Evolutionary conservation across 1,140 invertebrate species (phyloP).

Genomic region (Magallana ariakensis): DNA sequence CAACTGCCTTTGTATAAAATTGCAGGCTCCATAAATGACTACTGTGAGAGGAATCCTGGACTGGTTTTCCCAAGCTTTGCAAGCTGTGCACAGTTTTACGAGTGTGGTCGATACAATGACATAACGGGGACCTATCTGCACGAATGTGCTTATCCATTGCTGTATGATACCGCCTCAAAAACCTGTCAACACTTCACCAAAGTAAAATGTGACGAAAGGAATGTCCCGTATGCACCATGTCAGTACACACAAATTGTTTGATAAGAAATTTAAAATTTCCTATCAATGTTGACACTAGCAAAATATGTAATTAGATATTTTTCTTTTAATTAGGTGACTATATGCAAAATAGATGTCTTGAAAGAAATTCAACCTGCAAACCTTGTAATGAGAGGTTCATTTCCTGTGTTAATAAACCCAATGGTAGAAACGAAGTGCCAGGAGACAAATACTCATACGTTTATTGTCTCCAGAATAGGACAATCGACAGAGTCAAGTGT

Average conservation of each 20-base stretch:
- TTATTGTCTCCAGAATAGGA: slow-evolving; percentile 46
- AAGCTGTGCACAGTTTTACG: slow-evolving; percentile 55
- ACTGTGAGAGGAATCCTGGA: slow-evolving; percentile 35
- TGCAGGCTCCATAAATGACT: slow-evolving; percentile 40
- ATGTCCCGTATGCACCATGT: slow-evolving; percentile 50
- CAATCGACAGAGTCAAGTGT: slow-evolving; percentile 45
- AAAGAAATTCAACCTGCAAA: slow-evolving; percentile 6
- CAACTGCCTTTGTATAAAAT: background rate
- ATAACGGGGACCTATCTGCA: slow-evolving; percentile 48
- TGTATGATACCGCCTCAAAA: slow-evolving; percentile 43
- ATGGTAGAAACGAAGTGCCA: slow-evolving; percentile 38
- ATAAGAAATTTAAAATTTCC: background rate
- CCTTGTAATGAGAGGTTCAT: slow-evolving; percentile 40
- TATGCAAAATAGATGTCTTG: slow-evolving; percentile 44
- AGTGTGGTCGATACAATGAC: slow-evolving; percentile 44
- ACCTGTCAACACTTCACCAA: slow-evolving; percentile 51
- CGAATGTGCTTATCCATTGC: slow-evolving; percentile 50
- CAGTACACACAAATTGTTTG: background rate
- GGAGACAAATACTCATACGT: slow-evolving; percentile 42
- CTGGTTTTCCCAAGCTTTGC: slow-evolving; percentile 44
- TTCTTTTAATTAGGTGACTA: slow-evolving; percentile 47
- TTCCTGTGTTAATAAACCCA: slow-evolving; percentile 43
- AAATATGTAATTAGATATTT: too few relatives aligned
- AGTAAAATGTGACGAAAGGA: slow-evolving; percentile 41
- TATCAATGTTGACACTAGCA: background rate